Evolutionary conservation across 2,797 vertebrate genomes (phyloP).

Genomic region (Anas flavirostris): DNA sequence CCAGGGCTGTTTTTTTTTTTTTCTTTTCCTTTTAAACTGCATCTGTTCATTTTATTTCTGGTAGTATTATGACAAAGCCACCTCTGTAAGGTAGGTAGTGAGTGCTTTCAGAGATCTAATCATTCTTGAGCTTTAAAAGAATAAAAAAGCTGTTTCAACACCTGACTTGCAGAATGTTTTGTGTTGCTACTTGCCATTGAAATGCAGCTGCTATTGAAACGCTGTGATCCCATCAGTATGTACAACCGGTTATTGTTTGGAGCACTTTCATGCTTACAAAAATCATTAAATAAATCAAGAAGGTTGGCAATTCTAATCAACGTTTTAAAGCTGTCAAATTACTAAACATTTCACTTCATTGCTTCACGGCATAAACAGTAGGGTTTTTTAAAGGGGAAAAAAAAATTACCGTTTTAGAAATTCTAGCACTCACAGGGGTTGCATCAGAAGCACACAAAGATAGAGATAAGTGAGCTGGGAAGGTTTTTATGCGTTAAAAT

Average conservation of each 20-base stretch:
- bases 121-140: slow-evolving; percentile 22
- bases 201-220: slow-evolving; percentile 42
- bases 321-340: neutral
- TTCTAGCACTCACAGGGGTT: neutral
- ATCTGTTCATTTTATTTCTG: slow-evolving; percentile 12
- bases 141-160: slow-evolving; percentile 54
- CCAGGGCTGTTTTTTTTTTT: neutral
- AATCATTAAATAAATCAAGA: slow-evolving; percentile 34
- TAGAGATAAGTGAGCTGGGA: neutral
- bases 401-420: neutral
- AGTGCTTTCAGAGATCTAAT: slow-evolving; percentile 40
- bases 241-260: neutral
- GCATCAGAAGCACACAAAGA: neutral
- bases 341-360: neutral
- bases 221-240: neutral
- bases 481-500: slow-evolving; percentile 29
- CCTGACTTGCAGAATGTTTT: slow-evolving; percentile 46
- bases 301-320: slow-evolving; percentile 16
- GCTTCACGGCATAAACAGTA: neutral
- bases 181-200: slow-evolving; percentile 27
- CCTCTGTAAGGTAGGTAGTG: neutral
- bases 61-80: neutral
- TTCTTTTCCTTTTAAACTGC: neutral
- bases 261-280: slow-evolving; percentile 27
- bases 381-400: neutral